phyloP scores from a whole-genome alignment of 2,888 invertebrate species.

The Drosophila emarginata region DNA sequence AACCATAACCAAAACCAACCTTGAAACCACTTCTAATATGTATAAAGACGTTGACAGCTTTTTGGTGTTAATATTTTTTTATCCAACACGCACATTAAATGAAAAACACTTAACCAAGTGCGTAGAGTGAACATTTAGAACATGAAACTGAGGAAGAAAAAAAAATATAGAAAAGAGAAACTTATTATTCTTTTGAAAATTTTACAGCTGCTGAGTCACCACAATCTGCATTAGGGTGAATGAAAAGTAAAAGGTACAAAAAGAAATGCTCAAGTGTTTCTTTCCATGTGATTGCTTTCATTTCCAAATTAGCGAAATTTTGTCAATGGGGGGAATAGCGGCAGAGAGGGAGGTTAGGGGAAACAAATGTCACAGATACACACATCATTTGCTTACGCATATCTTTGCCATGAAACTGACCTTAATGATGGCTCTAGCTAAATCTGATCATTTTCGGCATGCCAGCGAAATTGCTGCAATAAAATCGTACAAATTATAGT shows the following conservation, averaged over 20 bases:
- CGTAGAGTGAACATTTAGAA: conserved; percentile 51
- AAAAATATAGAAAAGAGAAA: conserved; percentile 54
- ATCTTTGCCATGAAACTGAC: conserved; percentile 62
- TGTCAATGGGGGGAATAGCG: neutral
- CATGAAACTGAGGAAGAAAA: conserved; percentile 8
- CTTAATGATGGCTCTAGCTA: conserved; percentile 62
- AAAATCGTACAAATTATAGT: conserved; percentile 36
- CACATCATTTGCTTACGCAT: conserved; percentile 50
- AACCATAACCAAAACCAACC: conserved; percentile 54
- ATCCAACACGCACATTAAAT: conserved; percentile 39
- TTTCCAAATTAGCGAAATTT: conserved; percentile 62
- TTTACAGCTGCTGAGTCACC: conserved; percentile 32
- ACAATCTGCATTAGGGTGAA: conserved; percentile 61
- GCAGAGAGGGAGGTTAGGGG: neutral
- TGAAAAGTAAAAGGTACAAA: conserved; percentile 65
- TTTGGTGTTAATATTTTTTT: conserved; percentile 7
- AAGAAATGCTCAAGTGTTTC: conserved; percentile 24
- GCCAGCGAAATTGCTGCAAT: conserved; percentile 60
- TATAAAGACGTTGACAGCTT: conserved; percentile 2
- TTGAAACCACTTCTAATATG: conserved; percentile 48
- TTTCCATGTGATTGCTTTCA: conserved; percentile 52
- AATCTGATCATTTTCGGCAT: conserved; percentile 60
- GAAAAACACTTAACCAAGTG: conserved; percentile 38
- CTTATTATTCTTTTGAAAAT: conserved; percentile 18
- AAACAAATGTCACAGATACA: conserved; percentile 54